Base-by-base conservation (phyloP, 1,140 invertebrate species). In the Eupeodes corollae region DNA sequence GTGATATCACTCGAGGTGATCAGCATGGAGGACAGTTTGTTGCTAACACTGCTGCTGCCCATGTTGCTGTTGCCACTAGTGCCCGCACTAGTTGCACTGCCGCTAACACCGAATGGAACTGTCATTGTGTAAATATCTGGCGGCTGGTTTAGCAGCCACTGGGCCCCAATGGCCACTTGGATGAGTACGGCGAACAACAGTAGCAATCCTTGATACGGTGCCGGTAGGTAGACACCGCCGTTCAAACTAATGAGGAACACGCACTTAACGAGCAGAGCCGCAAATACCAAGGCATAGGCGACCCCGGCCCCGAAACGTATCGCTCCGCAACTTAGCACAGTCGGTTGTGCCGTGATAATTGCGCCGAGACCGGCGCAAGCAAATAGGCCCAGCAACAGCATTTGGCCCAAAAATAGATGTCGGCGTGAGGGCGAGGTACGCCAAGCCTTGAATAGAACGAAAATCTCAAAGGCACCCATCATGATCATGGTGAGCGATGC, bases 161-260 rank as follows among this genome's bases (percentile, higher is more conserved):
- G 87, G 1, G 80, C 77, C 31, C 86, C 84, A 53, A 94, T 91
- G 34, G 86, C 88, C 49, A 94, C 79, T 74, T 96, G 87, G 51
- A 90, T 88, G 58, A 88, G 76, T 18, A 88, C 82, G 3, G 90
- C 87, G 63, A 96, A 95, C 57, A 93, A 83, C 54, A 96, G 74
- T 12, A 95, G 77, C 8, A 91, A 71, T 42, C 86, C 88, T 77
- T 91, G 83, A 70, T 95, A 95, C 5, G 88, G 83, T 2, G 91
- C 89, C 30, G 90, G 89, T n/a, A 95, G 72, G 63, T 95, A 94
- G 19, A 93, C 88, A 11, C 90, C 89, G 26, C 85, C 83, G 62
- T 93, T 90, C 33, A 94, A 78, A 55, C 88, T 91, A 50, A 95
- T 79, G 35, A 95, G 75, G 62, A 95, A 93, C 40, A 95, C 88